These are phyloP conservation scores for Lacanobia oleracea DNA, from an alignment of 2,888 invertebrate species.

Conservation along the genomic window DNA sequence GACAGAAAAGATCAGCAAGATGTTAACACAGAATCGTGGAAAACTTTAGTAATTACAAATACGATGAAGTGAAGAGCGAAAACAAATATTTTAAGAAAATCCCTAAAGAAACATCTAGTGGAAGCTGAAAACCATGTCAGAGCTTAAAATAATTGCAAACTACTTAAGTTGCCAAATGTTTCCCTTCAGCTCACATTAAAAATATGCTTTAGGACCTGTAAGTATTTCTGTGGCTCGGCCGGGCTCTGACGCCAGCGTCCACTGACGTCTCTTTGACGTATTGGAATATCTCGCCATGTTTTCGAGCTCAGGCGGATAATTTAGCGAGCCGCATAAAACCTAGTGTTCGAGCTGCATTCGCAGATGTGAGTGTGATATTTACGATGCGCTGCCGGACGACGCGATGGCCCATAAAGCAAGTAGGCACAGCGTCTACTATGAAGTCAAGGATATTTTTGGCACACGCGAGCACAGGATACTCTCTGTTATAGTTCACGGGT, in stretches of 20 bases:
- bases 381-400: constrained; percentile 83
- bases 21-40: background rate
- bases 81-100: constrained; percentile 7
- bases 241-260: constrained; percentile 53
- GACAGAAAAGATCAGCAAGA: background rate
- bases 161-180: constrained; percentile 55
- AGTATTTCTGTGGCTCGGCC: constrained; percentile 74
- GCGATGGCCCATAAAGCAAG: constrained; percentile 86
- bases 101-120: constrained; percentile 1
- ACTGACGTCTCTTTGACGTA: constrained; percentile 71
- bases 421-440: constrained; percentile 78
- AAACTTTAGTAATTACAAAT: background rate
- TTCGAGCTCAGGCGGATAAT: constrained; percentile 56
- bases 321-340: constrained; percentile 61
- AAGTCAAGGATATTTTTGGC: constrained; percentile 87
- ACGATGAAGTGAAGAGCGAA: background rate
- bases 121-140: constrained; percentile 21
- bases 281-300: constrained; percentile 66
- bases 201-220: constrained; percentile 70
- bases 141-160: constrained; percentile 51
- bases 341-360: constrained; percentile 72
- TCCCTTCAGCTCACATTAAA: constrained; percentile 60
- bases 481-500: constrained; percentile 77
- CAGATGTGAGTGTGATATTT: constrained; percentile 82
- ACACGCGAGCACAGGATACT: constrained; percentile 74